Conservation (phyloP, 2,113 vertebrate genomes). For the Meriones unguiculatus region DNA sequence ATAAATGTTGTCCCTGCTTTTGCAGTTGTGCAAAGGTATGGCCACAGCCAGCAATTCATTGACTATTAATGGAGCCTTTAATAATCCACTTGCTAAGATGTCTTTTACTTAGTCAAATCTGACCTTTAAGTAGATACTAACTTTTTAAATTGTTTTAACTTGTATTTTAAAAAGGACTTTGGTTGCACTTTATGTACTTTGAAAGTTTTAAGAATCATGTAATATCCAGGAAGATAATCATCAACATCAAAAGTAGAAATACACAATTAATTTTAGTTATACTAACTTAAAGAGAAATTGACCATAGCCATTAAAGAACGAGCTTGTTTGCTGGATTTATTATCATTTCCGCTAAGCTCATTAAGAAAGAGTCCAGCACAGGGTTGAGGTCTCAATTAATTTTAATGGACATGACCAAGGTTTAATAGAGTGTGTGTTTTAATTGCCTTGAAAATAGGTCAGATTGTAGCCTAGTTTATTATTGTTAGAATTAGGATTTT, state of each 20-base stretch:
- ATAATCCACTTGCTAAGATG: conserved; percentile 70
- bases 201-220: conserved; percentile 70
- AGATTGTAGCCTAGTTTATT: conserved; percentile 55
- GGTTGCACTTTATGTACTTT: conserved; percentile 62
- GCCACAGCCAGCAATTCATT: conserved; percentile 55
- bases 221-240: conserved; percentile 72
- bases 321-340: conserved; percentile 76
- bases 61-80: conserved; percentile 79
- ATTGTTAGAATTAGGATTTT: conserved; percentile 73
- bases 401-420: conserved; percentile 71
- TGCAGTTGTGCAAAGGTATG: conserved; percentile 51
- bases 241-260: conserved; percentile 68
- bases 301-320: conserved; percentile 48
- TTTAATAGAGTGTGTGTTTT: conserved; percentile 80
- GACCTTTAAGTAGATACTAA: conserved; percentile 76
- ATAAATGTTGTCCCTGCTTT: conserved; percentile 62
- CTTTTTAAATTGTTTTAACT: conserved; percentile 72
- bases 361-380: conserved; percentile 79
- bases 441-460: conserved; percentile 74
- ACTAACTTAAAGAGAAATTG: conserved; percentile 51
- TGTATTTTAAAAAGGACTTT: conserved; percentile 55
- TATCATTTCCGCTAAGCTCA: conserved; percentile 74
- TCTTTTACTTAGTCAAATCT: conserved; percentile 72
- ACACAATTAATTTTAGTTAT: conserved; percentile 68
- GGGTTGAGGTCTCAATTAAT: conserved; percentile 79